These are phyloP conservation scores for Sebastes itinus DNA, from an alignment of 2,797 vertebrate genomes.

Conservation along the genomic window DNA sequence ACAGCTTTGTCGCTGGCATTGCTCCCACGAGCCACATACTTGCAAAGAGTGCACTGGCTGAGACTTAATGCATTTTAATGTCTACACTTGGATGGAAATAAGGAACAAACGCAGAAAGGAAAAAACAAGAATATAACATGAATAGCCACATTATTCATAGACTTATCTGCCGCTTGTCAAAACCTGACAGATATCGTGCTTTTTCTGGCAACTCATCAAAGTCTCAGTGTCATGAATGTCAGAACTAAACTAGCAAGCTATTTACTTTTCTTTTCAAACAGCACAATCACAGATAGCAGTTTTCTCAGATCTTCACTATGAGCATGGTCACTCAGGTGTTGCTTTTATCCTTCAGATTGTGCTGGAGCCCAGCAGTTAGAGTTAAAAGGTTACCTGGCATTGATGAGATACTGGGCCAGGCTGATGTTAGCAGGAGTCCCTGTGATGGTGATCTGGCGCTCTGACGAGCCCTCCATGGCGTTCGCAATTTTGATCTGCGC, in stretches of 20 bases:
- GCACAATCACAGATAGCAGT: neutral
- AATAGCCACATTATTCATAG: constrained; percentile 22
- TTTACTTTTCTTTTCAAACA: neutral
- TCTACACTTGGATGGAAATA: constrained; percentile 16
- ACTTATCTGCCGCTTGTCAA: constrained; percentile 12
- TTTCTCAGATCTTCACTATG: neutral
- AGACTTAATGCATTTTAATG: constrained; percentile 36
- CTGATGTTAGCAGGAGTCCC: constrained; percentile 98
- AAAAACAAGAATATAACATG: neutral
- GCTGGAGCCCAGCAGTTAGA: constrained; percentile 13
- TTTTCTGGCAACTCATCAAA: constrained; percentile 15
- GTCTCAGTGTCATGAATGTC: neutral
- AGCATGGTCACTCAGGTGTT: neutral
- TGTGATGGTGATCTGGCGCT: constrained; percentile 98
- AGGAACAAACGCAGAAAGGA: neutral
- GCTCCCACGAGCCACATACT: constrained; percentile 26
- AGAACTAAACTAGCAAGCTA: neutral
- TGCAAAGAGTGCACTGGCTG: constrained; percentile 2
- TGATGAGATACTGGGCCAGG: constrained; percentile 98
- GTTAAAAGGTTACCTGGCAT: constrained; percentile 88
- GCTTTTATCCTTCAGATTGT: constrained; percentile 10
- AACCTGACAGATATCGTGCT: neutral
- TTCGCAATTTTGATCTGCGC: constrained; percentile 99
- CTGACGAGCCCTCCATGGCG: constrained; percentile 95
- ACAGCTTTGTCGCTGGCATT: constrained; percentile 1